Evolutionary conservation across 1,140 invertebrate genomes (phyloP).

Genomic region (Pseudomyrmex sp.): DNA sequence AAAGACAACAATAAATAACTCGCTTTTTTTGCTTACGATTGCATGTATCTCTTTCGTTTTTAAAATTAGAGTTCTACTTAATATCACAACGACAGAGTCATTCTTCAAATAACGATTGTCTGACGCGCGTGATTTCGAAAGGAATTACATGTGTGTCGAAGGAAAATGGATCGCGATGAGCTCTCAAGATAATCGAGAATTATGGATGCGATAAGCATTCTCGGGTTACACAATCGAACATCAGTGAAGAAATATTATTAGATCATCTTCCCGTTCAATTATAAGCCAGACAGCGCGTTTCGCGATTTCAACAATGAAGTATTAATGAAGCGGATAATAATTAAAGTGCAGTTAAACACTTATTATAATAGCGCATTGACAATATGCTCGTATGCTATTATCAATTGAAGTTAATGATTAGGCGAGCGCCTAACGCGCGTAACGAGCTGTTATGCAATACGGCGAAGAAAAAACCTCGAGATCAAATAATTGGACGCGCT

Average conservation of each 20-base stretch:
- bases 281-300: slow-evolving; percentile 22
- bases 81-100: slow-evolving; percentile 11
- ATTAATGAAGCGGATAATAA: slow-evolving; percentile 49
- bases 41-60: not conserved
- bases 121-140: not conserved
- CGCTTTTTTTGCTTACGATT: too few species aligned
- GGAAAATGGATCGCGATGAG: slow-evolving; percentile 22
- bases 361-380: slow-evolving; percentile 43
- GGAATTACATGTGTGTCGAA: slow-evolving; percentile 27
- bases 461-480: slow-evolving; percentile 16
- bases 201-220: slow-evolving; percentile 26
- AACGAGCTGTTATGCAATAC: slow-evolving; percentile 49
- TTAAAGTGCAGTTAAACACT: slow-evolving; percentile 40
- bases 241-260: slow-evolving; percentile 16
- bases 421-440: slow-evolving; percentile 33
- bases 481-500: slow-evolving; percentile 55
- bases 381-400: slow-evolving; percentile 27
- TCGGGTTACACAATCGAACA: not conserved
- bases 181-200: slow-evolving; percentile 24
- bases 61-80: not conserved
- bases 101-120: slow-evolving; percentile 13
- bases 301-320: slow-evolving; percentile 25
- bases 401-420: slow-evolving; percentile 53
- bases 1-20: too few species aligned
- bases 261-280: slow-evolving; percentile 9